Percentiles rank a stretch among this genome's conserved stretches.
phyloP scores from a whole-genome alignment of 2,888 invertebrate genomes.

The Dicycla oo region DNA sequence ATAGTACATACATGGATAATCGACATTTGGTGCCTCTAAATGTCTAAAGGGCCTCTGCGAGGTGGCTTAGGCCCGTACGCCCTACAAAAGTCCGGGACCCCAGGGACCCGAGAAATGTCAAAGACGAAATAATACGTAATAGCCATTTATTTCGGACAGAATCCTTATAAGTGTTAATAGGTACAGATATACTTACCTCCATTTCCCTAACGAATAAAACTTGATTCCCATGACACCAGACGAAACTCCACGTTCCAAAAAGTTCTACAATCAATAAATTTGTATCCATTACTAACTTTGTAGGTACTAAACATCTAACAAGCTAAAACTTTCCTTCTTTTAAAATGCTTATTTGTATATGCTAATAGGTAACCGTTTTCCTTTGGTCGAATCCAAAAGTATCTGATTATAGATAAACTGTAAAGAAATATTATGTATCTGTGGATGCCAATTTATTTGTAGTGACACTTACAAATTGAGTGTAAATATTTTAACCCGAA shows the following conservation, averaged over 20 bases:
- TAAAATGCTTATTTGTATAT: too few relatives aligned
- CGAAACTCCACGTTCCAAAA: conserved; percentile 2
- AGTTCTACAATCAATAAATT: conserved; percentile 12
- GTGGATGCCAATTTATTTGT: background rate
- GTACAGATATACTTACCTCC: background rate
- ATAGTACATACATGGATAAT: too few relatives aligned
- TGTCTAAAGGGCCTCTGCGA: too few relatives aligned
- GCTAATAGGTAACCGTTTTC: background rate
- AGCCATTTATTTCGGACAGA: too few relatives aligned
- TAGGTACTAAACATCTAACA: background rate
- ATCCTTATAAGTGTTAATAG: too few relatives aligned
- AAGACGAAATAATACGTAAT: too few relatives aligned
- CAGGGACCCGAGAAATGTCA: too few relatives aligned
- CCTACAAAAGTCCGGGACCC: too few relatives aligned
- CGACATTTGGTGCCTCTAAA: too few relatives aligned
- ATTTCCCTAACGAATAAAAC: background rate
- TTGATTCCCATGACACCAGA: background rate
- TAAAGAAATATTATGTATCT: background rate
- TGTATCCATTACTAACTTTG: background rate
- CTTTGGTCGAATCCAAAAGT: background rate
- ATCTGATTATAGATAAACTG: background rate
- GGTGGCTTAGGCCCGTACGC: too few relatives aligned
- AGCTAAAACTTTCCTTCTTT: conserved; percentile 7
- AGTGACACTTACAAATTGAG: background rate
- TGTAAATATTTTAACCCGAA: background rate